Evolutionary conservation across 1,140 invertebrate species (phyloP), one percentile per base, ranked within the genome.

Genomic region (Maniola jurtina): DNA sequence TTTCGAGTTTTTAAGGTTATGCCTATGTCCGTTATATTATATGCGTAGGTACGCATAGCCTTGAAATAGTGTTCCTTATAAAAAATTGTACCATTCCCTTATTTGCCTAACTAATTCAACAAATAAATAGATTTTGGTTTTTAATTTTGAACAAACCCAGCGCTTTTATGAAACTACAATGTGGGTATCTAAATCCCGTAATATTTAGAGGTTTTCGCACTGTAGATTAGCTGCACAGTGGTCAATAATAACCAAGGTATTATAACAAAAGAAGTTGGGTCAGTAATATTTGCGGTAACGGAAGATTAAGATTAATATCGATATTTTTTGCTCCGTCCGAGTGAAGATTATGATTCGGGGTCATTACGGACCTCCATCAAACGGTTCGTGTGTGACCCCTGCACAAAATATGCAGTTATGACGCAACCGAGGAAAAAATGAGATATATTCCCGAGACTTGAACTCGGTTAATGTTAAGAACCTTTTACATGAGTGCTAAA

Each of bases 221-320:
- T 45, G 42, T 45, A 45, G 6, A 0, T 5, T 45, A 11, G 42
- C 42, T 45, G 13, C 5, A 45, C 42, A 0, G 42, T 45, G 42
- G 13, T 45, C 1, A 45, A 0, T 9, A 1, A 13, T 13, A 45
- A 45, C 42, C 42, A 45, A 45, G 42, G 9, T 45, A 45, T 45
- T 45, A 52, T 11, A 71, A 60, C 45, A 47, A 66, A 69, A 65
- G 40, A 38, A 55, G 48, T 57, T 57, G 60, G 47, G 57, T 64
- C 63, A 70, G 50, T 70, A 42, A 73, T 73, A 69, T 73, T 64
- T 81, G 79, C 64, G 71, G 74, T 78, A 79, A 81, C 71, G 68
- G 72, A 76, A 78, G 81, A 87, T 88, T 86, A 81, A 80, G 85
- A 88, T 89, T 84, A 80, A 86, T 86, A 83, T 77, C 62, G 60